phyloP scores from a whole-genome alignment of 2,888 invertebrate species.

The Koerneria pararmatus region DNA sequence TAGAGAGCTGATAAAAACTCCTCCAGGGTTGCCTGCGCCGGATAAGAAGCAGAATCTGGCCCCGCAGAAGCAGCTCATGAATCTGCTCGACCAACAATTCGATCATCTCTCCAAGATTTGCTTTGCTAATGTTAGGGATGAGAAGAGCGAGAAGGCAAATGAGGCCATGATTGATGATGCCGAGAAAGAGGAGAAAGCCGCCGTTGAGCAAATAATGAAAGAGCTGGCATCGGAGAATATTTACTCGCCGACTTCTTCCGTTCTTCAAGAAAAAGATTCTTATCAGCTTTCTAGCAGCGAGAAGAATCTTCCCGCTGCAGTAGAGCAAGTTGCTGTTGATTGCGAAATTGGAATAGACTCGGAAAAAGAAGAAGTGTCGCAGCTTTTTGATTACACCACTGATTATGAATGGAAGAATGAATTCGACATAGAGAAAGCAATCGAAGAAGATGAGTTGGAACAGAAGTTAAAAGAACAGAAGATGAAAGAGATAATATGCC shows the following conservation, averaged over 20 bases:
- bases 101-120: conserved; percentile 12
- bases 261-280: not conserved
- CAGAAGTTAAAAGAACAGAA: conserved; percentile 5
- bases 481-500: not conserved
- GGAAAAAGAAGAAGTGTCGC: conserved; percentile 9
- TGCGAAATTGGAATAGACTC: conserved; percentile 18
- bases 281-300: not conserved
- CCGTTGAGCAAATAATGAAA: conserved; percentile 17
- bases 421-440: not conserved
- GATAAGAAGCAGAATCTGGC: too few species aligned
- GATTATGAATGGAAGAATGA: too few species aligned
- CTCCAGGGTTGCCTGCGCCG: not conserved
- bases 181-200: conserved; percentile 20
- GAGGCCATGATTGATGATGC: conserved; percentile 5
- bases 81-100: conserved; percentile 13
- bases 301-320: conserved; percentile 1
- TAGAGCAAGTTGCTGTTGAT: conserved; percentile 12
- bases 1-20: not conserved
- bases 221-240: conserved; percentile 18
- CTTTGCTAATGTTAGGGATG: conserved; percentile 7
- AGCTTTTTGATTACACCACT: too few species aligned
- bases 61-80: too few species aligned
- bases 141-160: too few species aligned
- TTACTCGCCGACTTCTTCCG: conserved; percentile 5
- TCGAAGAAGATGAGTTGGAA: not conserved